phyloP scores from a whole-genome alignment of 2,113 vertebrate genomes.

The Apistogramma diplotaenia region DNA sequence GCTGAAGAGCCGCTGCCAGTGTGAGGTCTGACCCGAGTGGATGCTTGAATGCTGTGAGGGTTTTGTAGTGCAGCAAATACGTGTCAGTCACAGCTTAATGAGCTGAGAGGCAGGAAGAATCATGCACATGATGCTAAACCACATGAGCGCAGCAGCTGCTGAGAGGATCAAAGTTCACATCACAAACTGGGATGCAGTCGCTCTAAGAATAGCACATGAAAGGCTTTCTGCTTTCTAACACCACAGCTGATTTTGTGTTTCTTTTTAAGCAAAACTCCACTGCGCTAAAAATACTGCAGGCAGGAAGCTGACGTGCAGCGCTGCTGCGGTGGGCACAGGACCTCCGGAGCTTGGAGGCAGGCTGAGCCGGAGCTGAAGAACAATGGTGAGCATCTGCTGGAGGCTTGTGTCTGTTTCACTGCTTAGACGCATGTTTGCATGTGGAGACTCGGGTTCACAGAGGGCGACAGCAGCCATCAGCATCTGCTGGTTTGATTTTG shows the following conservation, averaged over 20 bases:
- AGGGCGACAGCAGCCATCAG: no score
- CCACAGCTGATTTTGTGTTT: not conserved
- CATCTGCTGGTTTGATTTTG: no score
- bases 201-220: constrained; percentile 1
- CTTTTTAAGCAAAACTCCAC: not conserved
- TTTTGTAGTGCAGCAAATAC: not conserved
- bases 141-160: not conserved
- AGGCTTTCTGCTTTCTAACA: not conserved
- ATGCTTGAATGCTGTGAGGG: not conserved
- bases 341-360: not conserved
- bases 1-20: not conserved
- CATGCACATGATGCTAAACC: not conserved
- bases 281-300: not conserved
- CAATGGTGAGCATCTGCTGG: accelerated
- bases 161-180: not conserved
- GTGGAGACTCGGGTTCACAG: not conserved
- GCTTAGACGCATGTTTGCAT: not conserved
- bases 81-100: not conserved
- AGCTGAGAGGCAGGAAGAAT: not conserved
- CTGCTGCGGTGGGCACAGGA: not conserved
- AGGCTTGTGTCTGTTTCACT: not conserved
- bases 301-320: not conserved
- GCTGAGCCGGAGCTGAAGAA: not conserved
- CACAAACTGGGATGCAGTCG: not conserved
- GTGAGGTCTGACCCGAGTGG: accelerated